These are phyloP conservation scores for Podarcis raffonei DNA, from an alignment of 2,113 vertebrate species.

Conservation along the genomic window DNA sequence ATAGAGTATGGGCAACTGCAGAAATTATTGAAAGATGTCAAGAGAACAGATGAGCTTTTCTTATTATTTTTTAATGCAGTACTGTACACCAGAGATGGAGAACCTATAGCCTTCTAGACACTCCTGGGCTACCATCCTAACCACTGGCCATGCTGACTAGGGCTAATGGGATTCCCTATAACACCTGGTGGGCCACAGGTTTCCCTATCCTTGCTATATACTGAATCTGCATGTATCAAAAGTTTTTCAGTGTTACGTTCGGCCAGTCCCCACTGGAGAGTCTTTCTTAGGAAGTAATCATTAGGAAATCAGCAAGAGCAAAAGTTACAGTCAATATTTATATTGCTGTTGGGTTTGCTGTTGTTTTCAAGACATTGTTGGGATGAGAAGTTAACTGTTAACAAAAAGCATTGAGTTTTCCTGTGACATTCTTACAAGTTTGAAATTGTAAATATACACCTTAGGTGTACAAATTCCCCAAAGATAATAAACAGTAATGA, in stretches of 20 bases:
- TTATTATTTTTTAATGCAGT: background rate
- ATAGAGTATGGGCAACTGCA: background rate
- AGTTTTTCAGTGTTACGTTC: background rate
- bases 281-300: constrained; percentile 36
- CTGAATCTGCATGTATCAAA: background rate
- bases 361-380: constrained; percentile 50
- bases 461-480: constrained; percentile 27
- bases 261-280: background rate
- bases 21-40: rapidly evolving
- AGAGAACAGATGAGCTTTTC: background rate
- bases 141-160: background rate
- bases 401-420: constrained; percentile 57
- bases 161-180: no score
- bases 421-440: constrained; percentile 41
- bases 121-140: background rate
- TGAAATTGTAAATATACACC: constrained; percentile 43
- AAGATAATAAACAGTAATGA: constrained; percentile 3
- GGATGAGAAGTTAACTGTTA: constrained; percentile 57
- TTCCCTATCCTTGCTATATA: background rate
- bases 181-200: background rate
- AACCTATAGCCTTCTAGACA: background rate
- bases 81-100: background rate
- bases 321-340: constrained; percentile 31
- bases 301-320: constrained; percentile 27
- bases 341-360: constrained; percentile 39